Conservation (phyloP, 2,113 vertebrate species). For the Gambusia affinis region DNA sequence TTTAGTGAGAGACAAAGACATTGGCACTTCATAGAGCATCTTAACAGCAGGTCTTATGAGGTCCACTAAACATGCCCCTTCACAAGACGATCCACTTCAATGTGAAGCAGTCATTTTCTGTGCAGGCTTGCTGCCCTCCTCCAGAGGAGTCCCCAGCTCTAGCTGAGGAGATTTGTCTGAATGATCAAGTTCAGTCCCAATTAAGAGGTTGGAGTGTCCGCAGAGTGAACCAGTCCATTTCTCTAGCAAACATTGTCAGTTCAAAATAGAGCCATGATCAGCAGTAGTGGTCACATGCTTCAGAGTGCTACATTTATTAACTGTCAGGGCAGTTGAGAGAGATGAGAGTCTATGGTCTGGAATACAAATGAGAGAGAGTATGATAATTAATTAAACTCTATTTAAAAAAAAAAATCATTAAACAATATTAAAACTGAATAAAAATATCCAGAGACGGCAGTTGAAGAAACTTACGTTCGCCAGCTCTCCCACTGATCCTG, state of each 20-base stretch:
- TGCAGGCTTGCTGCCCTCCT: constrained; percentile 45
- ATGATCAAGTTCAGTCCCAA: constrained; percentile 70
- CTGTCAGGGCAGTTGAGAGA: constrained; percentile 89
- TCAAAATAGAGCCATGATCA: constrained; percentile 53
- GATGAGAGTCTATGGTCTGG: constrained; percentile 89
- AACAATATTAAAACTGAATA: too few species aligned
- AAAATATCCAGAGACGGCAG: too few species aligned
- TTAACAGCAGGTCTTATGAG: constrained; percentile 71
- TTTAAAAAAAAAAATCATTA: too few species aligned
- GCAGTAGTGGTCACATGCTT: constrained; percentile 77
- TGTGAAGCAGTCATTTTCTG: constrained; percentile 81
- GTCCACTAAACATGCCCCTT: constrained; percentile 65
- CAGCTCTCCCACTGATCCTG: constrained; percentile 93
- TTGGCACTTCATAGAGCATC: constrained; percentile 79
- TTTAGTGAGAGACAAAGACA: constrained; percentile 61
- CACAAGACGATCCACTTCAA: constrained; percentile 81
- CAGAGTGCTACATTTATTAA: constrained; percentile 42
- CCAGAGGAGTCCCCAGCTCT: constrained; percentile 57
- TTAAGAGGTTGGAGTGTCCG: constrained; percentile 54
- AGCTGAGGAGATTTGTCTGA: constrained; percentile 62
- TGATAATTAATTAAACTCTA: background rate
- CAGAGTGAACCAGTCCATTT: constrained; percentile 50
- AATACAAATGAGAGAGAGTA: constrained; percentile 33
- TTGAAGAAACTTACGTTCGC: constrained; percentile 84
- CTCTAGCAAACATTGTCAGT: constrained; percentile 36